phyloP scores from a whole-genome alignment of 2,888 invertebrate species.

The Dione juno region DNA sequence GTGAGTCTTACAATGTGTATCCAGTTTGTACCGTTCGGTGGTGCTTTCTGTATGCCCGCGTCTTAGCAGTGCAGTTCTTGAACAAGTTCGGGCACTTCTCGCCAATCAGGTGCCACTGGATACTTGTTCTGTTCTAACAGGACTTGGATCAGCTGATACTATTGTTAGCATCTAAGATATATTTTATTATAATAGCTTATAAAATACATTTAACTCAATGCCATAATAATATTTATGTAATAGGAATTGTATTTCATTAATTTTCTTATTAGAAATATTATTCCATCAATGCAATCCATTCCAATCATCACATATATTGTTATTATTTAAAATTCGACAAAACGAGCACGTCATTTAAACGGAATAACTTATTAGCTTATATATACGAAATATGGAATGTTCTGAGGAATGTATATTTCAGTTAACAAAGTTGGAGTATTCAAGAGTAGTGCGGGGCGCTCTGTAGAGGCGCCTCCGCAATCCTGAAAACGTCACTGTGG shows the following conservation, averaged over 20 bases:
- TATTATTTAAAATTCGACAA: neutral
- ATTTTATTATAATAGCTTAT: slow-evolving; percentile 39
- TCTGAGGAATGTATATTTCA: slow-evolving; percentile 58
- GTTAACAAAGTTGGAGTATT: slow-evolving; percentile 64
- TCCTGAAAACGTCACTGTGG: slow-evolving; percentile 65
- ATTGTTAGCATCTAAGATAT: slow-evolving; percentile 61
- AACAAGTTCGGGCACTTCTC: slow-evolving; percentile 80
- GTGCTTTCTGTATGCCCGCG: slow-evolving; percentile 58
- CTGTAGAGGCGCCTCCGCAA: slow-evolving; percentile 71
- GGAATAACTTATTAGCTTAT: slow-evolving; percentile 1
- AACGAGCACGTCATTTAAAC: slow-evolving; percentile 50
- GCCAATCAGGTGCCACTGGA: slow-evolving; percentile 79
- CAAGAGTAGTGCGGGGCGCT: slow-evolving; percentile 74
- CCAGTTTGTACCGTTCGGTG: slow-evolving; percentile 80
- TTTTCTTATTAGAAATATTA: slow-evolving; percentile 4
- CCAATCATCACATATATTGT: neutral
- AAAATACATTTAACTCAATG: neutral
- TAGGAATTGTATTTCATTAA: neutral
- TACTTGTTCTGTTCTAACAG: slow-evolving; percentile 82
- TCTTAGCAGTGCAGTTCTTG: slow-evolving; percentile 69
- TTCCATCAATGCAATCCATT: neutral
- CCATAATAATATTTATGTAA: neutral
- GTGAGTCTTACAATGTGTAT: slow-evolving; percentile 72
- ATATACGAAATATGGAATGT: slow-evolving; percentile 16
- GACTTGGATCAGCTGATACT: slow-evolving; percentile 78